Evolutionary conservation across 2,797 vertebrate genomes (phyloP), one percentile per base, ranked within the genome.

Genomic region (Acanthornis magna): DNA sequence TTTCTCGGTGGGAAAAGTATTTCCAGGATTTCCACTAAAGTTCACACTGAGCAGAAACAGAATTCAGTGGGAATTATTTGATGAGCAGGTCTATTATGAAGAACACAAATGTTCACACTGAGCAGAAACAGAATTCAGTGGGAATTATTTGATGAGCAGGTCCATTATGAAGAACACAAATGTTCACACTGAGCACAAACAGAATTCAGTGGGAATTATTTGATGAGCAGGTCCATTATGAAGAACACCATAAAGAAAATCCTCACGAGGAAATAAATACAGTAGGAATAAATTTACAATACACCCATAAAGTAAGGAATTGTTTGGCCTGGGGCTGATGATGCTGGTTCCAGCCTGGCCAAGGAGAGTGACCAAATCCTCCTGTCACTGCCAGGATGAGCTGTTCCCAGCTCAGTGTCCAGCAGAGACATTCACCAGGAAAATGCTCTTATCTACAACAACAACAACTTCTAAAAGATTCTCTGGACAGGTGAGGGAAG

Each of bases 401-500:
- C 62, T 29, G 54, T 1, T 38, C 38, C 19, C 80, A 82, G 58
- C 57, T 43, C 55, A 36, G 50, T 10, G 42, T 5, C 61, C n/a
- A 38, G 51, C 42, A 62, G 21, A 58, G 43, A 36, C 26, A 25
- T 2, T 19, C 30, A 50, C 48, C 48, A 40, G 47, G 29, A 73
- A 67, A 60, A 51, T 4, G 15, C 27, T 53, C 36, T 19, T 20
- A 36, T 3, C 51, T 53, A 43, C 10, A 6, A 14, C 10, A 60
- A 43, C 10, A 6, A 14, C 10, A 60, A 19, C 36, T 13, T 40
- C 1, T 2, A 9, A 55, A 73, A 16, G 0, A 19, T 5, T 27
- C n/a, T 14, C 7, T 68, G 58, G 34, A 32, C 48, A 66, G 53
- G 4, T 7, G 78, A 25, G 5, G 17, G 13, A 58, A 11, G 6